Evolutionary conservation across 2,888 invertebrate species (phyloP).

Genomic region (Entomobrya multifasciata): DNA sequence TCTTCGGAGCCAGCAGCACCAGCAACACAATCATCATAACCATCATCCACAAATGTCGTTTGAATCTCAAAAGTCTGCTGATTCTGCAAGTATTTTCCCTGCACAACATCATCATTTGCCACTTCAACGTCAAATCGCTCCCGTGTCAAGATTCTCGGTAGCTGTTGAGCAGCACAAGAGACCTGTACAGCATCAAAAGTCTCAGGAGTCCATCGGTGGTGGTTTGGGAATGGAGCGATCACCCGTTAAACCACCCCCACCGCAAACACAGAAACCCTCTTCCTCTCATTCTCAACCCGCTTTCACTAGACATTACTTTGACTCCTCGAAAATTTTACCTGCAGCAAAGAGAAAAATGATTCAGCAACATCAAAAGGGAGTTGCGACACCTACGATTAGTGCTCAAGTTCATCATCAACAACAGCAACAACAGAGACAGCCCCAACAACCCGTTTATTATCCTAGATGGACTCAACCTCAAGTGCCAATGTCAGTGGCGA

Average conservation of each 20-base stretch:
- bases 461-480: slow-evolving; percentile 65
- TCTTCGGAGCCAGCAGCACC: slow-evolving; percentile 57
- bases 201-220: slow-evolving; percentile 39
- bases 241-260: slow-evolving; percentile 47
- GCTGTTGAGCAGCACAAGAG: slow-evolving; percentile 69
- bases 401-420: slow-evolving; percentile 56
- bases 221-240: neutral
- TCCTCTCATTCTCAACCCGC: slow-evolving; percentile 74
- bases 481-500: slow-evolving; percentile 26
- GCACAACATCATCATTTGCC: slow-evolving; percentile 23
- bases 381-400: slow-evolving; percentile 44
- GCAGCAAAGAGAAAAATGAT: slow-evolving; percentile 62
- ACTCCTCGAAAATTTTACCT: slow-evolving; percentile 77
- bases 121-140: slow-evolving; percentile 4
- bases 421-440: slow-evolving; percentile 50
- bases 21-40: slow-evolving; percentile 12
- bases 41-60: slow-evolving; percentile 48
- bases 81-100: slow-evolving; percentile 45
- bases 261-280: slow-evolving; percentile 52
- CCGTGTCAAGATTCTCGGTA: slow-evolving; percentile 31
- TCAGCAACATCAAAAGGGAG: slow-evolving; percentile 33
- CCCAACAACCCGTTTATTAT: slow-evolving; percentile 59
- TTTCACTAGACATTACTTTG: slow-evolving; percentile 79
- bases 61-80: slow-evolving; percentile 58
- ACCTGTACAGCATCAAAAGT: slow-evolving; percentile 52